phyloP scores from a whole-genome alignment of 2,113 vertebrate species.

The Pelusios castaneus region DNA sequence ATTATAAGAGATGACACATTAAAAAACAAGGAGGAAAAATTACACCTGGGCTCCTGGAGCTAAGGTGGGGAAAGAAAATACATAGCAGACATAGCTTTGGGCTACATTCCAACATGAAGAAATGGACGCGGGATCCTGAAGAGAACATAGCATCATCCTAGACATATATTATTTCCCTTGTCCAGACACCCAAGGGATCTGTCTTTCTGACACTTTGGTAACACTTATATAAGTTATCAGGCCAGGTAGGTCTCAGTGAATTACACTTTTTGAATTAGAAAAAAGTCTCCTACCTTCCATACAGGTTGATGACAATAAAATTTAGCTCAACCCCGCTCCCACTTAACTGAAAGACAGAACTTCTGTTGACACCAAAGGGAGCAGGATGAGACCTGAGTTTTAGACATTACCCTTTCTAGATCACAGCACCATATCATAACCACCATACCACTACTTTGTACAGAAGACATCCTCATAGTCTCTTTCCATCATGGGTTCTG shows the following conservation, averaged over 20 bases:
- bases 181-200: not conserved
- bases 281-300: not conserved
- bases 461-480: accelerated
- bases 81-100: not conserved
- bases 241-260: not conserved
- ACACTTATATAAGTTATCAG: not conserved
- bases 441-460: not conserved
- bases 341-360: not conserved
- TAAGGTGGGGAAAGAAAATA: not conserved
- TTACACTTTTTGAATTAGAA: not conserved
- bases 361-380: not conserved
- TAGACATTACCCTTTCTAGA: not conserved
- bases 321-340: not conserved
- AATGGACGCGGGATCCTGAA: accelerated
- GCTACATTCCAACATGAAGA: not conserved
- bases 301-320: not conserved
- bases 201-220: not conserved
- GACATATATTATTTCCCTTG: not conserved
- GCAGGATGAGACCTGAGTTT: not conserved
- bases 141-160: not conserved
- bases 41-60: not conserved
- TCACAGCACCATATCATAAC: not conserved
- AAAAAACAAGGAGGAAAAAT: not conserved
- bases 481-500: not conserved
- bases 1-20: not conserved